phyloP scores from a whole-genome alignment of 2,888 invertebrate species.

The Acrobasis repandana region DNA sequence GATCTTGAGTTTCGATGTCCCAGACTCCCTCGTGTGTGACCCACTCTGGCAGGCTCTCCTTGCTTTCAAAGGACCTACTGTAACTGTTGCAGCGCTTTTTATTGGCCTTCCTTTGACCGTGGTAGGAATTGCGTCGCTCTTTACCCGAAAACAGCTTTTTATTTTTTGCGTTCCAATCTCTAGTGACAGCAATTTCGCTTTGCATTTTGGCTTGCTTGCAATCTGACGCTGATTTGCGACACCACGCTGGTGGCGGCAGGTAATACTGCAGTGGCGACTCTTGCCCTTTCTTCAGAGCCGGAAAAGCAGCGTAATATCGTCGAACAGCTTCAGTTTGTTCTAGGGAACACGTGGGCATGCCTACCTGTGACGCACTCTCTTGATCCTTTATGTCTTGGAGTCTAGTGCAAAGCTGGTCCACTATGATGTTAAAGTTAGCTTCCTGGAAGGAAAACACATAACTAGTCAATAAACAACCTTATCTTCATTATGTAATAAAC shows the following conservation, averaged over 20 bases:
- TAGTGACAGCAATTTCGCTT: slow-evolving; percentile 60
- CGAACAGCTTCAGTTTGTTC: slow-evolving; percentile 86
- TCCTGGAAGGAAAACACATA: slow-evolving; percentile 78
- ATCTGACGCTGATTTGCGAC: slow-evolving; percentile 57
- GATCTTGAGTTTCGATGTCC: slow-evolving; percentile 78
- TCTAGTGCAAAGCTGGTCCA: slow-evolving; percentile 91
- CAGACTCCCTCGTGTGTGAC: slow-evolving; percentile 78
- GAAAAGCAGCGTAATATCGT: slow-evolving; percentile 90
- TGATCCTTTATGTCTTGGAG: slow-evolving; percentile 86
- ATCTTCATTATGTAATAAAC: not conserved
- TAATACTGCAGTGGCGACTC: slow-evolving; percentile 72
- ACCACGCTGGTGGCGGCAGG: slow-evolving; percentile 75
- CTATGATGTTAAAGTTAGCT: slow-evolving; percentile 90
- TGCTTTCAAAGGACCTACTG: slow-evolving; percentile 71
- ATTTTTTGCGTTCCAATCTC: slow-evolving; percentile 66
- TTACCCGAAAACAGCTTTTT: slow-evolving; percentile 65
- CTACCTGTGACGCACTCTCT: slow-evolving; percentile 69
- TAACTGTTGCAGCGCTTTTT: slow-evolving; percentile 69
- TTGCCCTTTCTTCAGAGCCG: slow-evolving; percentile 84
- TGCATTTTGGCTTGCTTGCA: slow-evolving; percentile 65
- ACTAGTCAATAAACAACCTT: not conserved
- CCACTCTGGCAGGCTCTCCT: slow-evolving; percentile 80
- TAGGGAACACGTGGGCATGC: slow-evolving; percentile 78
- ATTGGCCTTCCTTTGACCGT: slow-evolving; percentile 64
- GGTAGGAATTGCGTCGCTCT: slow-evolving; percentile 72